A percentile compares a stretch with the other conserved stretches of the same genome.
These are phyloP conservation scores for Henricia sp. DNA, from an alignment of 53 echinoderm and acorn worm species.

Conservation along the genomic window DNA sequence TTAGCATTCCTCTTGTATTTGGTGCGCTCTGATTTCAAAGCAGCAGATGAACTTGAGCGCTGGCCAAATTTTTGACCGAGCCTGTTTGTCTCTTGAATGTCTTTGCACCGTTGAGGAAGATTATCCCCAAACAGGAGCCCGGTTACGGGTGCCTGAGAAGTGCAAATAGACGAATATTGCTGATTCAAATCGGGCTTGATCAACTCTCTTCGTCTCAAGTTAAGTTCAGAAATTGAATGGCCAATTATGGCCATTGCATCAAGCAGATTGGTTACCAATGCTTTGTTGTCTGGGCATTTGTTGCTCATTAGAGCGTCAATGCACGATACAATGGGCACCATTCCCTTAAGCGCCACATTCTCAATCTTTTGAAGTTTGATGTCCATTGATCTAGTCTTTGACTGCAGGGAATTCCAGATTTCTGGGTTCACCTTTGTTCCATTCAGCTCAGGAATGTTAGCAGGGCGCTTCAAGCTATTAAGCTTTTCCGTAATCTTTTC, in stretches of 20 bases:
- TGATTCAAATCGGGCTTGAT: constrained; percentile 16
- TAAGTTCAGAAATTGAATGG: background rate
- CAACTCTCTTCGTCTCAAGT: constrained; percentile 1
- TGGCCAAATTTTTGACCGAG: constrained; percentile 30
- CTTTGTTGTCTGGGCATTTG: constrained; percentile 1
- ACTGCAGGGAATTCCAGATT: no score
- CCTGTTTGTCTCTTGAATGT: background rate
- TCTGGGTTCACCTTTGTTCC: no score
- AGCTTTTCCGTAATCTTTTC: no score
- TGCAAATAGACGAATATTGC: constrained; percentile 10
- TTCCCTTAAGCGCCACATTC: no score
- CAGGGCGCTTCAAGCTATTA: no score
- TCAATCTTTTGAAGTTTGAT: no score
- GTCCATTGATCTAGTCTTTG: no score
- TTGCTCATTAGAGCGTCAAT: constrained; percentile 26
- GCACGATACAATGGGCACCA: no score
- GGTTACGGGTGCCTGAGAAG: background rate
- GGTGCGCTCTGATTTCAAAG: background rate
- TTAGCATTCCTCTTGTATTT: background rate
- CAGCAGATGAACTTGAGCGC: background rate
- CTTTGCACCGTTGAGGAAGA: constrained; percentile 11
- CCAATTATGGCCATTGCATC: constrained; percentile 27
- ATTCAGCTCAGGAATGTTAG: no score
- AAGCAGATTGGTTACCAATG: background rate
- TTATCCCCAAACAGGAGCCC: constrained; percentile 9